Conservation (phyloP, 1,140 invertebrate genomes). For the Drosophila auraria region DNA sequence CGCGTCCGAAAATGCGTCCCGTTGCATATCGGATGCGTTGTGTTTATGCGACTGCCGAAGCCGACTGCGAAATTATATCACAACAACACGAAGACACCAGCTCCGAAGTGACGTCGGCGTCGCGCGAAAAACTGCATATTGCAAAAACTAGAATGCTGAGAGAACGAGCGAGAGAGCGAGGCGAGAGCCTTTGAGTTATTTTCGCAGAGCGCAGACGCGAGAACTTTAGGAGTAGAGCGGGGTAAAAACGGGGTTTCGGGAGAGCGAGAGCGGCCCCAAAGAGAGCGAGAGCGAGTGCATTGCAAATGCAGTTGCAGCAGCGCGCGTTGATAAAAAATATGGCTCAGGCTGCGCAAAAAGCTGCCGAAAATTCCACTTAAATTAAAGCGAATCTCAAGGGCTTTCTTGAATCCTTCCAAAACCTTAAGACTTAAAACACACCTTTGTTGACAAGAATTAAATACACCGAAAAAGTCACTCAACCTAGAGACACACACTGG, state of each 20-base stretch:
- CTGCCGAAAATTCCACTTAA: conserved; percentile 62
- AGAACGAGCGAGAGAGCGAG: conserved; percentile 30
- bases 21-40: conserved; percentile 85
- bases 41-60: conserved; percentile 85
- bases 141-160: conserved; percentile 75
- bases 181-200: conserved; percentile 59
- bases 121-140: conserved; percentile 73
- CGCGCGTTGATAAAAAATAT: conserved; percentile 77
- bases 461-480: conserved; percentile 22
- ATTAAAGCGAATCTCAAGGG: not conserved
- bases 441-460: conserved; percentile 52
- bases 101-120: conserved; percentile 60
- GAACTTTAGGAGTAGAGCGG: conserved; percentile 77
- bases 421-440: not conserved
- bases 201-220: conserved; percentile 72
- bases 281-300: conserved; percentile 43
- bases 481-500: conserved; percentile 13
- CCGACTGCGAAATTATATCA: conserved; percentile 84
- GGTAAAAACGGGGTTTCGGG: conserved; percentile 41
- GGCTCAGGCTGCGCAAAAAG: conserved; percentile 66
- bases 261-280: conserved; percentile 4
- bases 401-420: not conserved
- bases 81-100: conserved; percentile 80
- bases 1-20: conserved; percentile 86
- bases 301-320: conserved; percentile 68